phyloP scores from a whole-genome alignment of 2,113 vertebrate species.

The Pitta sordida region DNA sequence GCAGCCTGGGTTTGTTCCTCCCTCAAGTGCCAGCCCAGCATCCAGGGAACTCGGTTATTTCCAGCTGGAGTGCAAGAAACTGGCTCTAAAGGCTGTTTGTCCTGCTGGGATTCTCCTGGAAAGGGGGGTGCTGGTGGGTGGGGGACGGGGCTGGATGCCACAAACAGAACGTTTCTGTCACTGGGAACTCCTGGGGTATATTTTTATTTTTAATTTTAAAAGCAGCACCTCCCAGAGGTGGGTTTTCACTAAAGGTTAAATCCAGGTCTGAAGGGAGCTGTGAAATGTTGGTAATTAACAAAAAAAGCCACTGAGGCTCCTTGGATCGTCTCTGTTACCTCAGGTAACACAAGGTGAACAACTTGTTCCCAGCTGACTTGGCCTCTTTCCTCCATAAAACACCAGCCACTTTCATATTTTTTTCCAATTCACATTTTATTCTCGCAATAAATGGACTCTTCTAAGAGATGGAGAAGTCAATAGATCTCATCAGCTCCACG shows the following conservation, averaged over 20 bases:
- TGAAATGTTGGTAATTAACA: background rate
- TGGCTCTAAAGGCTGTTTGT: background rate
- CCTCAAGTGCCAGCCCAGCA: background rate
- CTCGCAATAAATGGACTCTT: background rate
- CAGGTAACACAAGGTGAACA: background rate
- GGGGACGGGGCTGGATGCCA: rapidly evolving
- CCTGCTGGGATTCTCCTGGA: background rate
- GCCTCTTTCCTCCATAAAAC: background rate
- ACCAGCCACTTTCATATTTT: background rate
- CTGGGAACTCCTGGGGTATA: background rate
- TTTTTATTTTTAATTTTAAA: background rate
- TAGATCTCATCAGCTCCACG: background rate
- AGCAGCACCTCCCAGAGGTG: background rate
- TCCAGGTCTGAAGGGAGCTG: background rate
- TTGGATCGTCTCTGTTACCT: rapidly evolving
- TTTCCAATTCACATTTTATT: background rate
- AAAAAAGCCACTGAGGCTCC: background rate
- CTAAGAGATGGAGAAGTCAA: background rate
- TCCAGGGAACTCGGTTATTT: background rate
- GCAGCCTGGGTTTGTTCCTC: background rate
- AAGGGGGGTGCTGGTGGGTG: rapidly evolving
- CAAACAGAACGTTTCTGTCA: rapidly evolving
- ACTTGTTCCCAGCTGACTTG: background rate
- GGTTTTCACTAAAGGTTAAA: background rate
- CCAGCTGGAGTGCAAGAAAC: background rate